Conservation (phyloP, 2,113 vertebrate genomes). For the Albula glossodonta region DNA sequence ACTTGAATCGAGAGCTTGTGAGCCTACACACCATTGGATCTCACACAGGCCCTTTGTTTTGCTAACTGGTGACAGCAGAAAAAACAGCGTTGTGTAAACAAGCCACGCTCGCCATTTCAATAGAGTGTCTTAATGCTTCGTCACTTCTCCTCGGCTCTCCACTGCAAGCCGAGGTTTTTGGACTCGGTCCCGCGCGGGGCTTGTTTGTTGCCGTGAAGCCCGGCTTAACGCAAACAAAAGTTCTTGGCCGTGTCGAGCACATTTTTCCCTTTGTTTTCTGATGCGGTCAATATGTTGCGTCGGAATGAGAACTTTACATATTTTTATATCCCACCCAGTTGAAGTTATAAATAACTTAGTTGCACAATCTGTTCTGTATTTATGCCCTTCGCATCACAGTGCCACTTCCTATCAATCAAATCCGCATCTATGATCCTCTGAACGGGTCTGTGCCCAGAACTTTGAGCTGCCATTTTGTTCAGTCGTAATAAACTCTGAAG, state of each 20-base stretch:
- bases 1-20: conserved; percentile 57
- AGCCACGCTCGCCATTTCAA: conserved; percentile 69
- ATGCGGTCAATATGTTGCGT: neutral
- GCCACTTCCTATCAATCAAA: neutral
- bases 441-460: neutral
- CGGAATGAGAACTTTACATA: neutral
- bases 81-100: conserved; percentile 74
- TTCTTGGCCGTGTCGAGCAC: conserved; percentile 19
- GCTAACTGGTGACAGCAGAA: conserved; percentile 61
- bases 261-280: neutral
- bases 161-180: conserved; percentile 46
- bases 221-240: conserved; percentile 34
- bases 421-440: neutral
- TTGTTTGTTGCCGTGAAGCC: conserved; percentile 9
- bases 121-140: conserved; percentile 53
- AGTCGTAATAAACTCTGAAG: conserved; percentile 48
- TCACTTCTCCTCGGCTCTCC: conserved; percentile 33
- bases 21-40: conserved; percentile 69
- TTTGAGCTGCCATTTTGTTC: neutral
- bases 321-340: neutral
- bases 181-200: conserved; percentile 29
- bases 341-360: conserved; percentile 1
- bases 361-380: neutral
- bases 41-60: conserved; percentile 71
- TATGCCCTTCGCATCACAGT: neutral